These are phyloP conservation scores for Tolypeutes matacus DNA, from an alignment of 2,797 vertebrate species.

Conservation along the genomic window DNA sequence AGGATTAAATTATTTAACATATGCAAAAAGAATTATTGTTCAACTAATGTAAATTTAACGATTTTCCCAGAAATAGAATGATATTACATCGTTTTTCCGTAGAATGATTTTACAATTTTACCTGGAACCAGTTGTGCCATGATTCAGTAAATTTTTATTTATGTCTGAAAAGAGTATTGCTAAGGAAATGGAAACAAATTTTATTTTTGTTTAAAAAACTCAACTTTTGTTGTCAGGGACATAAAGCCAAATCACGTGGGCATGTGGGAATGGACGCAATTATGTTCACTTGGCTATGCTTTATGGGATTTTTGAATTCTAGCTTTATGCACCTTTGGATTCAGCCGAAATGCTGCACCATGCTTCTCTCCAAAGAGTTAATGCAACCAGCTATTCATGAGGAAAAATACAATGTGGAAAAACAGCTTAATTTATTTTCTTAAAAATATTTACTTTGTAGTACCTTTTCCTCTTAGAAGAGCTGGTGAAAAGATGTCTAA, in stretches of 20 bases:
- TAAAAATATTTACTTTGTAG: slow-evolving; percentile 61
- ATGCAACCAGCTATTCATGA: slow-evolving; percentile 38
- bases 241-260: slow-evolving; percentile 9
- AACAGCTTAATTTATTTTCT: slow-evolving; percentile 60
- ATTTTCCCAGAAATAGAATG: not conserved
- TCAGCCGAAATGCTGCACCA: slow-evolving; percentile 33
- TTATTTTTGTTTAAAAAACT: slow-evolving; percentile 57
- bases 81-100: not conserved
- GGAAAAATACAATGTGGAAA: not conserved
- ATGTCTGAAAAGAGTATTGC: slow-evolving; percentile 42
- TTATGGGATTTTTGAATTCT: not conserved
- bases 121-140: not conserved
- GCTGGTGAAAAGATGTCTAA: slow-evolving; percentile 72
- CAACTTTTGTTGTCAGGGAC: slow-evolving; percentile 3
- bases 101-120: slow-evolving; percentile 53
- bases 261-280: not conserved
- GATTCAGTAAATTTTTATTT: slow-evolving; percentile 44
- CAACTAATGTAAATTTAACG: slow-evolving; percentile 17
- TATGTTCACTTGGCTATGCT: not conserved
- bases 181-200: slow-evolving; percentile 50
- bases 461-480: slow-evolving; percentile 57
- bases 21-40: slow-evolving; percentile 35
- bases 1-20: slow-evolving; percentile 45
- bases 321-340: not conserved
- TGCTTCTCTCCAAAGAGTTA: not conserved